Percentiles rank a stretch among this genome's conserved stretches.
These are phyloP conservation scores for Eupristina koningsbergeri DNA, from an alignment of 1,140 invertebrate species.

Conservation along the genomic window DNA sequence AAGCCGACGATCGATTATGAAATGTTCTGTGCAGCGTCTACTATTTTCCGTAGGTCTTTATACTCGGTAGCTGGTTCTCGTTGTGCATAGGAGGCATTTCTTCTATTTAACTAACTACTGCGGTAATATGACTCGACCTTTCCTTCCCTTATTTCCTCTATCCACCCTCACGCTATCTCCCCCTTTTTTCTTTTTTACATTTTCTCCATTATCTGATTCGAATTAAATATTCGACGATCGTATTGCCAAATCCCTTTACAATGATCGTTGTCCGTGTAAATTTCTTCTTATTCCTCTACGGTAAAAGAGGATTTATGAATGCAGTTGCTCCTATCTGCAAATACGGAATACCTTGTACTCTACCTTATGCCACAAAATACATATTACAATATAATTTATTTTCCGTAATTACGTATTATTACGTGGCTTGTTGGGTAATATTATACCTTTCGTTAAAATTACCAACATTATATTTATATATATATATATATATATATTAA, in stretches of 20 bases:
- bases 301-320: background rate
- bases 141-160: background rate
- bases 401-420: no score
- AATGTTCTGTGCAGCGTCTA: background rate
- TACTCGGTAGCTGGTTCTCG: no score
- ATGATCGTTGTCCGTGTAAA: background rate
- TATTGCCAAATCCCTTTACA: background rate
- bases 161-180: background rate
- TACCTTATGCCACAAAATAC: background rate
- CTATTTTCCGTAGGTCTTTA: conserved; percentile 2
- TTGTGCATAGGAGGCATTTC: background rate
- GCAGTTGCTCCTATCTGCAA: background rate
- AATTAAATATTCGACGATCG: background rate
- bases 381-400: background rate
- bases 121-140: background rate
- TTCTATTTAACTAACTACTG: background rate
- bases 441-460: no score
- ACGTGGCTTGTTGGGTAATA: no score
- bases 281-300: background rate
- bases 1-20: conserved; percentile 3
- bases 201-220: background rate
- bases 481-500: no score
- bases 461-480: no score
- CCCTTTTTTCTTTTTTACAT: background rate
- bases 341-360: background rate